These are phyloP conservation scores for Gymnopithys bicolor DNA, from an alignment of 2,797 vertebrate genomes.

Conservation along the genomic window DNA sequence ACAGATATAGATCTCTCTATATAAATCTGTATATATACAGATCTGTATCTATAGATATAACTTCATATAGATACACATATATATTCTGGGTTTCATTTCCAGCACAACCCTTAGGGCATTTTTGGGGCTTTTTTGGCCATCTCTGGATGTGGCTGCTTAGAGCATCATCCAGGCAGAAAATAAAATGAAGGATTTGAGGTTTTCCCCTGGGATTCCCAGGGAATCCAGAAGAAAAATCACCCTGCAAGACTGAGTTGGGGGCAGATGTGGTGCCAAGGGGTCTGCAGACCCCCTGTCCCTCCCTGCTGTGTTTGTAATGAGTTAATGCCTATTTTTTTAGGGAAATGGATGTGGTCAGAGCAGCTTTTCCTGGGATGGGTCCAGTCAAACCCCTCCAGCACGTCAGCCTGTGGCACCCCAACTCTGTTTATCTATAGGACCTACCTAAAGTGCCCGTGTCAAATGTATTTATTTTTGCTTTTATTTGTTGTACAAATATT, in stretches of 20 bases:
- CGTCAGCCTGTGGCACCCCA: not conserved
- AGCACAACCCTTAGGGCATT: conserved; percentile 25
- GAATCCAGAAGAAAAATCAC: not conserved
- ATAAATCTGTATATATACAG: not conserved
- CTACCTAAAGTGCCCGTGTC: not conserved
- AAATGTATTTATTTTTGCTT: conserved; percentile 13
- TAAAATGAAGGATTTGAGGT: not conserved
- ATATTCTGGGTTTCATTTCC: not conserved
- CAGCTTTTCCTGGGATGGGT: not conserved
- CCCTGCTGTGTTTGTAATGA: not conserved
- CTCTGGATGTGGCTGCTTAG: not conserved
- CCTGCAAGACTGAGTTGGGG: not conserved
- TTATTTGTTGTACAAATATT: not conserved
- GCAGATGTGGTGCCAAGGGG: not conserved
- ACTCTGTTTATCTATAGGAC: not conserved
- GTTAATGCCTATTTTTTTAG: not conserved
- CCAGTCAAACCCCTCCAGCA: not conserved
- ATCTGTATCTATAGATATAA: not conserved
- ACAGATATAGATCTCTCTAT: not conserved
- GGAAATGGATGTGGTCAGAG: rapidly evolving
- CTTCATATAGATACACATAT: not conserved
- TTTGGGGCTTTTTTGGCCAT: not conserved
- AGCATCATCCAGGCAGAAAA: not conserved
- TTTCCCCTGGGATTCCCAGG: not conserved
- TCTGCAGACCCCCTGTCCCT: not conserved